Conservation (phyloP, 1,140 invertebrate genomes). For the Leguminivora glycinivorella region DNA sequence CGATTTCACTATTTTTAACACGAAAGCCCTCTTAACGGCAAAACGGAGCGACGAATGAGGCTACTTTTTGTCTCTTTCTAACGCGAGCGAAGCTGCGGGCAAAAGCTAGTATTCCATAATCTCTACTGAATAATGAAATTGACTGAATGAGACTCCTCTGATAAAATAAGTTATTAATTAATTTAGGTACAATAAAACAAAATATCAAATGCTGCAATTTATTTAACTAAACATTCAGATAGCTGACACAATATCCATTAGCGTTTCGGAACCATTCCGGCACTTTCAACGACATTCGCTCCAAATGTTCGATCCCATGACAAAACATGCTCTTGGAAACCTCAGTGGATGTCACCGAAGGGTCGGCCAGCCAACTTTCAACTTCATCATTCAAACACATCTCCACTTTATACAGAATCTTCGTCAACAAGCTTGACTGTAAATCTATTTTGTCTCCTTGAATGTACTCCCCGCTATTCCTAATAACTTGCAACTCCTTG, state of each 20-base stretch:
- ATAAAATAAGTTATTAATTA: too few relatives aligned
- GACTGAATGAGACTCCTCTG: too few relatives aligned
- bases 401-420: slow-evolving; percentile 78
- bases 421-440: slow-evolving; percentile 64
- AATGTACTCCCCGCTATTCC: slow-evolving; percentile 47
- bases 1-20: too few relatives aligned
- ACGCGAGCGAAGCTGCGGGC: too few relatives aligned
- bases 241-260: slow-evolving; percentile 79
- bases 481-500: slow-evolving; percentile 76
- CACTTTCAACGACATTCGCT: slow-evolving; percentile 78
- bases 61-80: too few relatives aligned
- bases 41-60: too few relatives aligned
- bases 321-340: slow-evolving; percentile 80
- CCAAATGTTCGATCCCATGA: slow-evolving; percentile 73
- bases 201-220: slow-evolving; percentile 39
- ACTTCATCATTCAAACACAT: slow-evolving; percentile 62
- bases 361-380: slow-evolving; percentile 74
- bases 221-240: slow-evolving; percentile 72
- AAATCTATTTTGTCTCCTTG: slow-evolving; percentile 58
- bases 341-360: slow-evolving; percentile 65
- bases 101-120: too few relatives aligned
- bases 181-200: slow-evolving; percentile 26
- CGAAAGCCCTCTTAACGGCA: too few relatives aligned
- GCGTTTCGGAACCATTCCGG: slow-evolving; percentile 74
- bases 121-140: too few relatives aligned